phyloP scores from a whole-genome alignment of 2,888 invertebrate genomes.

The Azorinus chamasolen region DNA sequence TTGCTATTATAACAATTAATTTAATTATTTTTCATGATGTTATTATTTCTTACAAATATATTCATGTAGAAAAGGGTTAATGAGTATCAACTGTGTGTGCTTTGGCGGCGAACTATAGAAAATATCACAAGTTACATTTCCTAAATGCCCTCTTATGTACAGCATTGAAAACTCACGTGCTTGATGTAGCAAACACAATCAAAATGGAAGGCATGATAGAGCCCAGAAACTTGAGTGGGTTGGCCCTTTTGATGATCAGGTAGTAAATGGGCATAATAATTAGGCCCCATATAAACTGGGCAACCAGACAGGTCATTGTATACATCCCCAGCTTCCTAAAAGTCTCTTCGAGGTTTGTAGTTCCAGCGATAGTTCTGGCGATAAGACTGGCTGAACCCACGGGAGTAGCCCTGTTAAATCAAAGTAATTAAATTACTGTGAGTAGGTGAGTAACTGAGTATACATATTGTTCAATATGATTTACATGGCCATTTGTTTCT shows the following conservation, averaged over 20 bases:
- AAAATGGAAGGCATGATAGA: constrained; percentile 71
- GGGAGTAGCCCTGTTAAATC: constrained; percentile 75
- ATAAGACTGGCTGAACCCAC: constrained; percentile 75
- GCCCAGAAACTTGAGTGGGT: constrained; percentile 67
- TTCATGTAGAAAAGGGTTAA: no score
- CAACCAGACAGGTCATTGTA: constrained; percentile 61
- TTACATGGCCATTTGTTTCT: no score
- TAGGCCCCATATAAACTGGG: constrained; percentile 61
- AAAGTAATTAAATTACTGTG: no score
- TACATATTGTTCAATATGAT: no score
- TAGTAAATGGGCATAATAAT: constrained; percentile 59
- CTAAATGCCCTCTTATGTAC: no score
- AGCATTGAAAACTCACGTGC: constrained; percentile 73
- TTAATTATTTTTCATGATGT: no score
- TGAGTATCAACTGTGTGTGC: no score
- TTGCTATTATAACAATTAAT: no score
- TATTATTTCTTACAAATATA: no score
- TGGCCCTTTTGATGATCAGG: constrained; percentile 55
- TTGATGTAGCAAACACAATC: constrained; percentile 75
- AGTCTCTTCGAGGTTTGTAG: constrained; percentile 60
- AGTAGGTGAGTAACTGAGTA: no score
- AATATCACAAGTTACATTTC: no score
- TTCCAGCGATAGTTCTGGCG: constrained; percentile 68
- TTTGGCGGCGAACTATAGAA: no score
- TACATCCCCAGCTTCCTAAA: constrained; percentile 72